Evolutionary conservation across 2,113 vertebrate genomes (phyloP), one percentile per base, ranked within the genome.

Genomic region (Erythrocercus mccallii): DNA sequence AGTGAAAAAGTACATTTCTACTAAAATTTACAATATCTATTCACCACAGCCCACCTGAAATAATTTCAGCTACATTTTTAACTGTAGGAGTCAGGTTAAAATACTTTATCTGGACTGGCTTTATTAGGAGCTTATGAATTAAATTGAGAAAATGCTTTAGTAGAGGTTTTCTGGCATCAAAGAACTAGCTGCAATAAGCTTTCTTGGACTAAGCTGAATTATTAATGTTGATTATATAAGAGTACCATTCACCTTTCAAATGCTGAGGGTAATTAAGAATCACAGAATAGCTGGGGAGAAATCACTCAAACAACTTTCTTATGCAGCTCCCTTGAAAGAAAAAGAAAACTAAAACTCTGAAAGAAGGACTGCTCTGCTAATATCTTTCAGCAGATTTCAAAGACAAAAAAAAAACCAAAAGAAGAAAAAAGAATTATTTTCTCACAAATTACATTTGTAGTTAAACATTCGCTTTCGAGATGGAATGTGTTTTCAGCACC

Each of bases 191-290:
- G 72, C 50, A 68, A 57, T 72, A 81, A 94, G 73, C 70, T 95
- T 90, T 94, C 94, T 82, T 78, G 53, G 83, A 77, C 87, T 65
- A 81, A 74, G 27, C 48, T 85, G 61, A 94, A 96, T 96, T 94
- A 96, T 66, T 73, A 71, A 96, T 50, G 62, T 89, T 90, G 84
- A 92, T 97, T 95, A 97, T 89, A 86, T 94, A 97, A 97, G 86
- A 93, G 79, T 71, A 94, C 65, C 50, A 73, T 91, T 97, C 95
- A 96, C 96, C 86, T 97, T 97, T 89, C 78, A 92, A 96, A 93
- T 23, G 66, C 24, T 71, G 77, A 94, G 81, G 74, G 84, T 90
- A 90, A 96, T 97, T 94, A 94, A 68, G 89, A 81, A 91, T 92
- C 23, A 44, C 45, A 73, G 69, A 92, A 90, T 57, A 88, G 81